phyloP scores from a whole-genome alignment of 2,113 vertebrate genomes.

The Rallus limicola region DNA sequence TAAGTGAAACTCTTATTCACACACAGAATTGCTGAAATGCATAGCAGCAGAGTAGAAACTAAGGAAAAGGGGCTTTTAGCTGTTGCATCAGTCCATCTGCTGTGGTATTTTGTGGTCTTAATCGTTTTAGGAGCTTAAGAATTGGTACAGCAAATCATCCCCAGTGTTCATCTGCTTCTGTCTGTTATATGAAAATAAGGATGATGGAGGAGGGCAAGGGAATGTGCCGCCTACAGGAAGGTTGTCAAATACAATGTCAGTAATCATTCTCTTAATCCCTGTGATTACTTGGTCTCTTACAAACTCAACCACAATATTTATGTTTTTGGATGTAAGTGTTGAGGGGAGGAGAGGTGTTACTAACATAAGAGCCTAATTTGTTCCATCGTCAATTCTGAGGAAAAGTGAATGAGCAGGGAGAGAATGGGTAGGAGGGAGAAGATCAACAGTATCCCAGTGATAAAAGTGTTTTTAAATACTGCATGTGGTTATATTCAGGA shows the following conservation, averaged over 20 bases:
- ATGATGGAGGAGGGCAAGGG: neutral
- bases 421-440: neutral
- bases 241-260: neutral
- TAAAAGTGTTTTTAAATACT: neutral
- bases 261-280: neutral
- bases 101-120: neutral
- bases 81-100: constrained; percentile 28
- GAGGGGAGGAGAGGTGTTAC: neutral
- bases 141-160: neutral
- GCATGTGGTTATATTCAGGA: fast-evolving
- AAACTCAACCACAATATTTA: too few species aligned
- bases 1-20: neutral
- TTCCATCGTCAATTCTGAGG: neutral
- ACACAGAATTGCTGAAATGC: neutral
- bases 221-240: neutral
- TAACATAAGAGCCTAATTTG: neutral
- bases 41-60: neutral
- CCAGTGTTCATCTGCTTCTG: neutral
- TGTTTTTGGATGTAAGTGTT: too few species aligned
- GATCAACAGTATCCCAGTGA: neutral
- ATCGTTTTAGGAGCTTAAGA: constrained; percentile 35
- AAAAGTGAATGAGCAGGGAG: neutral
- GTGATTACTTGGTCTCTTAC: neutral
- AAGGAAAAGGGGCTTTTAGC: neutral
- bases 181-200: neutral